Base-by-base conservation (phyloP, 2,797 vertebrate species). In the Gambusia yucatana region DNA sequence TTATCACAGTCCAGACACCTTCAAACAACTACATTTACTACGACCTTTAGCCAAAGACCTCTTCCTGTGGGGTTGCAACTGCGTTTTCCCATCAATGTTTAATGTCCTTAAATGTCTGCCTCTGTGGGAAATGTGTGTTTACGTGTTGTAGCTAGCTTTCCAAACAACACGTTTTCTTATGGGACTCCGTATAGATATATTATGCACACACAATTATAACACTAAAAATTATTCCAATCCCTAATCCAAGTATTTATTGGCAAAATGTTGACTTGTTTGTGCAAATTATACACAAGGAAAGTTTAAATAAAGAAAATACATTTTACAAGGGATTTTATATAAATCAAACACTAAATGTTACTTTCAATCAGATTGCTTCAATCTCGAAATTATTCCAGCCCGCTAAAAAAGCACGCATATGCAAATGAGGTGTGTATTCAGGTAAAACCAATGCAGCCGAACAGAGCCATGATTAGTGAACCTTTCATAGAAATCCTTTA, bases 1-100 rank as follows among this genome's bases (percentile, higher is more conserved):
- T 95, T 96, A 96, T 95, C 94, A 92, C 90, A 93, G 92, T 87
- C 89, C 91, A 93, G 90, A 89, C 93, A 93, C 92, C 93, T 94
- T 94, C 93, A 94, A 94, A 94, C 92, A 92, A 91, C 84, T 91
- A 88, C 92, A 94, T 94, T 94, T 93, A 90, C 89, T 82, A 69
- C 91, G 91, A 93, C 92, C 92, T 95, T 94, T 93, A 91, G 88
- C 91, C 90, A 86, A 87, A 89, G 84, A 91, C 85, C 88, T 89
- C 78, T 79, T 63, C 59, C 81, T 88, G 80, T 81, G 85, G 80
- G 77, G 63, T 52, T 77, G 70, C 75, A 71, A 80, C 73, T 78
- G 82, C 78, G 65, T 65, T 63, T 81, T 78, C 67, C 72, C 20
- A 82, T 82, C 72, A 82, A 81, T 86, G 78, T 81, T 85, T 72